Evolutionary conservation across 2,113 vertebrate genomes (phyloP).

Genomic region (Heterochromis multidens): DNA sequence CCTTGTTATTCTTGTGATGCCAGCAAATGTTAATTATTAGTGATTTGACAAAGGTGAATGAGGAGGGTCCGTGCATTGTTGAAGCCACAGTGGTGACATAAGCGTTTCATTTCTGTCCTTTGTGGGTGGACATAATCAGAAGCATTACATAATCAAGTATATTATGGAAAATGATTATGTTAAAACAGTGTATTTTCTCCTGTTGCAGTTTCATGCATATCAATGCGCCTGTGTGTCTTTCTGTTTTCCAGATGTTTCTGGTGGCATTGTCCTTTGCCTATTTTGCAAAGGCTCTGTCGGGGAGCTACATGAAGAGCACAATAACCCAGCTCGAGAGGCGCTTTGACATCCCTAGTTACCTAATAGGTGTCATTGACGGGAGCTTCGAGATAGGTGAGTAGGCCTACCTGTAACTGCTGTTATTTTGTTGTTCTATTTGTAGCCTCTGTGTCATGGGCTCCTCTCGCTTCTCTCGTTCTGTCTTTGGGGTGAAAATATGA

Average conservation of each 20-base stretch:
- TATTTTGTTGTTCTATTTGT: conserved; percentile 34
- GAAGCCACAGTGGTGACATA: background rate
- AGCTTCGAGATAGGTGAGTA: conserved; percentile 95
- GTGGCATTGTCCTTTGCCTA: conserved; percentile 89
- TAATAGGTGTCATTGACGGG: conserved; percentile 91
- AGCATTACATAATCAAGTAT: background rate
- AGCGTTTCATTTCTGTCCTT: background rate
- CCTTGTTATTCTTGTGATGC: background rate
- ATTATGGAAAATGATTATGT: background rate
- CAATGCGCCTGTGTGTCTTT: background rate
- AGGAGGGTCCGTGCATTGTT: background rate
- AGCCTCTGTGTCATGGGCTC: conserved; percentile 5
- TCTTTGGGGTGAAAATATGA: conserved; percentile 42
- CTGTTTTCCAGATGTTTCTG: conserved; percentile 83
- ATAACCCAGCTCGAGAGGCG: conserved; percentile 94
- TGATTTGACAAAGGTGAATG: background rate
- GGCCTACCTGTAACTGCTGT: conserved; percentile 20
- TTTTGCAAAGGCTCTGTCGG: conserved; percentile 89
- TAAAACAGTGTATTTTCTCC: background rate
- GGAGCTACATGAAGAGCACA: conserved; percentile 94
- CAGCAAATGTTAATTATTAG: background rate
- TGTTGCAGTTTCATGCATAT: background rate
- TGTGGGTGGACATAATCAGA: background rate
- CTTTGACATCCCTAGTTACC: conserved; percentile 91
- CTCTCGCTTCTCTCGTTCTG: background rate